Evolutionary conservation across 2,888 invertebrate genomes (phyloP), one percentile per base, ranked within the genome.

Genomic region (Hesperia comma): DNA sequence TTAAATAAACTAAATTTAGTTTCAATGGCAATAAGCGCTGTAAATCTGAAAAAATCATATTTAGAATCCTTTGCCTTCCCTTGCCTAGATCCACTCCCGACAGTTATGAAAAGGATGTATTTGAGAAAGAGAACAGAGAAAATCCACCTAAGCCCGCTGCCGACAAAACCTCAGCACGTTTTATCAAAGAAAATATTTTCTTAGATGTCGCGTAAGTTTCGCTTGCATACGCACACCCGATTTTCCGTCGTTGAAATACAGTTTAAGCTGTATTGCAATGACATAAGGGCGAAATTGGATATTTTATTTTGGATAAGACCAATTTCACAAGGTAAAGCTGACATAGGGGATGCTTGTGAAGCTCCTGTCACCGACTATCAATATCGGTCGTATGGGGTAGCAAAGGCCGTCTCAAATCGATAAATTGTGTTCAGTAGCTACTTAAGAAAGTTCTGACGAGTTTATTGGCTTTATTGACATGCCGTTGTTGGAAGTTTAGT

Each of bases 291-390:
- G 70, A 74, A 37, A 74, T 74, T 76, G 21, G 57, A 14, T 40
- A 66, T 19, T 69, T 32, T 58, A 19, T 63, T 67, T 62, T n/a
- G 40, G 49, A 19, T 56, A n/a, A 32, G 53, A 15, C 26, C 66
- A 71, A 72, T 68, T 68, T 72, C 73, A 72, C 70, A 72, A 61
- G 63, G 75, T 70, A 70, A 72, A 73, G 72, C 71, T 76, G 77
- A 77, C 79, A 77, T 76, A 78, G 87, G 88, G 88, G 84, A 83
- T 75, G 84, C 84, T 85, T 81, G 79, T 73, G 78, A 71, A 75
- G 77, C 75, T 79, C 77, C 83, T 89, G 90, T 90, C 90, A 86
- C 82, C 88, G 86, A 83, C 90, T 90, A 90, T 90, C 91, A 90
- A 90, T 91, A 90, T 89, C 85, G 81, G 76, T 76, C 87, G 83